Evolutionary conservation across 2,113 vertebrate genomes (phyloP).

Genomic region (Pimephales promelas): DNA sequence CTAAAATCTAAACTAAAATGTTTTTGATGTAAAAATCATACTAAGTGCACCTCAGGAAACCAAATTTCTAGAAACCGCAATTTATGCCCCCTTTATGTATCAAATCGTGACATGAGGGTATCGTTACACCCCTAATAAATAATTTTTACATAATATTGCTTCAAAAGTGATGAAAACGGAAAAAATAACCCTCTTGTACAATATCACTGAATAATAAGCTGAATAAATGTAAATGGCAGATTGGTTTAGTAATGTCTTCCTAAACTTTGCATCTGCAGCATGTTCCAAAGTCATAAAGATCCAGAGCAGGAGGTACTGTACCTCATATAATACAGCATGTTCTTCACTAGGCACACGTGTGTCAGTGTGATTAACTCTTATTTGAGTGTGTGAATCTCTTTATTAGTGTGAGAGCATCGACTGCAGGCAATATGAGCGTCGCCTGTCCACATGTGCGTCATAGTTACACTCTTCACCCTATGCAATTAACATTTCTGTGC

Average conservation of each 20-base stretch:
- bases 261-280: not conserved
- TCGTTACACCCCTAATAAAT: too few species aligned
- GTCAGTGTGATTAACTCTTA: not conserved
- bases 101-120: too few species aligned
- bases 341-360: not conserved
- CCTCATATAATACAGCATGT: conserved; percentile 7
- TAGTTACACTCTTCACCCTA: conserved; percentile 7
- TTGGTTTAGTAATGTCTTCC: not conserved
- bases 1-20: too few species aligned
- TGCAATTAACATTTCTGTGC: conserved; percentile 25
- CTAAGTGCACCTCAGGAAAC: too few species aligned
- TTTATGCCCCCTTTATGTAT: too few species aligned
- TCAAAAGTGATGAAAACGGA: not conserved
- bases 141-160: not conserved
- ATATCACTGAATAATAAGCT: not conserved
- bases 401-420: conserved; percentile 8
- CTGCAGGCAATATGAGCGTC: not conserved
- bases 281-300: conserved; percentile 5
- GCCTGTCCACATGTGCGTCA: not conserved
- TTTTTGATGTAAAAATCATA: too few species aligned
- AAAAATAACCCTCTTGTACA: not conserved
- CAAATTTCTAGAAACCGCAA: too few species aligned
- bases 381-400: conserved; percentile 5
- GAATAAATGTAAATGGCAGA: not conserved
- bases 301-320: not conserved